Base-by-base conservation (phyloP, 1,140 invertebrate species). In the Patella vulgata region DNA sequence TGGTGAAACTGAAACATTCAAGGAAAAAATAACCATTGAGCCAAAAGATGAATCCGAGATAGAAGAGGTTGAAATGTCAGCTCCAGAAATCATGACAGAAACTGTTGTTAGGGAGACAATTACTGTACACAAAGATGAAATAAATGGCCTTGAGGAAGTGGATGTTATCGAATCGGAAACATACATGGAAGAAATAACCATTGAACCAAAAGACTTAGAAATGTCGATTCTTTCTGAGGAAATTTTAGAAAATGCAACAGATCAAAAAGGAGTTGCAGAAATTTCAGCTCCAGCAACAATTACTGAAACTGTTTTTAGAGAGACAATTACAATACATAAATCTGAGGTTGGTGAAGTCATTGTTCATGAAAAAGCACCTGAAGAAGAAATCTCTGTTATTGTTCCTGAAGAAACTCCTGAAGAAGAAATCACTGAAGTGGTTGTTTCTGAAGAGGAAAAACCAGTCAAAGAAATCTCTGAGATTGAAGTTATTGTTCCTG, bases 21-120 rank as follows among this genome's bases (percentile, higher is more conserved):
- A 43, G 25, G 44, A 62, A 51, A 63, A 65, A 51, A 54, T 68
- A 21, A 56, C 43, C n/a, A 21, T 59, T 23, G 53, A 54, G 21
- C 11, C 56, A 30, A 46, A 55, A 57, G 27, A 60, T 23, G 47
- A 31, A 17, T 17, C 47, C 39, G 51, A 62, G 27, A 17, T 52
- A 5, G 30, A 39, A 48, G 58, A 59, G 28, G 33, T 39, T 30
- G 52, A 27, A 1, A 44, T 46, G 5, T 36, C 33, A 8, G 33
- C 43, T 30, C 50, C 60, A 44, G 59, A 52, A 50, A 48, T 63
- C 17, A 42, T 21, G 33, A 47, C 48, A 33, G 61, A 68, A 51
- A 39, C 12, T n/a, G 48, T 54, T 57, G 57, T 55, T 6, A 59
- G 46, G 47, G 23, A 59, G 33, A 36, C 5, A 36, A n/a, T n/a